Evolutionary conservation across 1,140 invertebrate genomes (phyloP).

Genomic region (Platorchestia sp.): DNA sequence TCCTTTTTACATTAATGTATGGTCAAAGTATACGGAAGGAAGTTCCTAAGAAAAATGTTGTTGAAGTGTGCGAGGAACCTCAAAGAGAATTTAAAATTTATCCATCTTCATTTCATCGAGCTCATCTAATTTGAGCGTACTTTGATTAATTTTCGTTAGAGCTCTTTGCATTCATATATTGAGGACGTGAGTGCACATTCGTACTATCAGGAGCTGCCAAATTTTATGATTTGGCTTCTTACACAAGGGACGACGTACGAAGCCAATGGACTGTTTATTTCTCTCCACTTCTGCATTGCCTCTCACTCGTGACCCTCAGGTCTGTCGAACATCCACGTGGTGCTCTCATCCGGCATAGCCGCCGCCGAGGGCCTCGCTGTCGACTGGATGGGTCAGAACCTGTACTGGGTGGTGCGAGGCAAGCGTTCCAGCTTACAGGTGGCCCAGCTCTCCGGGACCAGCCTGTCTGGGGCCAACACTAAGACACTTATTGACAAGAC

Average conservation of each 20-base stretch:
- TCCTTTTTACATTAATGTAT: too few species aligned
- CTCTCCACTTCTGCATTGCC: not conserved
- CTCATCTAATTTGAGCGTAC: too few species aligned
- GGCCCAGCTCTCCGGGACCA: constrained; percentile 83
- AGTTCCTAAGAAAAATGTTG: too few species aligned
- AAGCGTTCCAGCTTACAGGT: constrained; percentile 87
- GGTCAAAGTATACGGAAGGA: too few species aligned
- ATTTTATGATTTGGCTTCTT: not conserved
- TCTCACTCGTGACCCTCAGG: constrained; percentile 71
- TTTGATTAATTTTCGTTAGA: too few species aligned
- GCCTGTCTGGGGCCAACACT: constrained; percentile 83
- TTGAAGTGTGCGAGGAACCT: too few species aligned
- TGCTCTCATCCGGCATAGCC: constrained; percentile 86
- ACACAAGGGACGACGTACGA: too few species aligned
- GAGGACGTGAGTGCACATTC: not conserved
- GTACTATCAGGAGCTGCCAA: not conserved
- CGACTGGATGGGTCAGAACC: constrained; percentile 86
- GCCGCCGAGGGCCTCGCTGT: constrained; percentile 89
- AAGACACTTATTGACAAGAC: constrained; percentile 86
- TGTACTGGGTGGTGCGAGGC: constrained; percentile 79
- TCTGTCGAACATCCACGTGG: constrained; percentile 83
- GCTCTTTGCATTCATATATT: too few species aligned
- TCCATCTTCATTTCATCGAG: too few species aligned
- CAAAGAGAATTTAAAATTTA: too few species aligned
- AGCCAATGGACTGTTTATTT: not conserved